Evolutionary conservation across 2,797 vertebrate genomes (phyloP).

Genomic region (Darevskia mixta): DNA sequence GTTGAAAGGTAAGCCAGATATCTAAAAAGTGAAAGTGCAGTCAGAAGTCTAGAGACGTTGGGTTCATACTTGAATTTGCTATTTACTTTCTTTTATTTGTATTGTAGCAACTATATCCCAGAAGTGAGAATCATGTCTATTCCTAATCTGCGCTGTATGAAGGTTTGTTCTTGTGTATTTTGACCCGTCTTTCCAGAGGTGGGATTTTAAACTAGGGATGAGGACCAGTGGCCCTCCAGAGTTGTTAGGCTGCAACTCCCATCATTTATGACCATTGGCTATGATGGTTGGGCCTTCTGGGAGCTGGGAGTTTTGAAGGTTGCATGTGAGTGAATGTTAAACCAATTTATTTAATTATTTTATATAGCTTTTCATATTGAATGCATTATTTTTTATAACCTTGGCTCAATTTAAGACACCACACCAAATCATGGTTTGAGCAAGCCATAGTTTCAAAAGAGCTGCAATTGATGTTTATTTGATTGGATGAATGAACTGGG

Average conservation of each 20-base stretch:
- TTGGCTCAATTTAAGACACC: background rate
- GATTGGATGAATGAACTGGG: background rate
- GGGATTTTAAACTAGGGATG: background rate
- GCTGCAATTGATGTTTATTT: background rate
- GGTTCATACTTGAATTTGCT: constrained; percentile 19
- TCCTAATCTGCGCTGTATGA: constrained; percentile 95
- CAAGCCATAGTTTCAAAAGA: background rate
- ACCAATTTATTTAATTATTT: background rate
- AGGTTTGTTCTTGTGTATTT: constrained; percentile 83
- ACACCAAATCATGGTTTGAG: background rate
- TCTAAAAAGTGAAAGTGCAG: background rate
- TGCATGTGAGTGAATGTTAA: background rate
- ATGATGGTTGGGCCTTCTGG: too few species aligned
- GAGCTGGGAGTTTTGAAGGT: background rate
- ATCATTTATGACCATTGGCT: too few species aligned
- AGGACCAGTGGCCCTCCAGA: too few species aligned
- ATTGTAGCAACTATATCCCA: constrained; percentile 95
- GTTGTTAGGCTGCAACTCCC: too few species aligned
- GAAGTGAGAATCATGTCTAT: constrained; percentile 99
- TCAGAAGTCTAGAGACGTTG: constrained; percentile 1
- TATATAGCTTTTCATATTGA: background rate
- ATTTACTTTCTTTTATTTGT: constrained; percentile 53
- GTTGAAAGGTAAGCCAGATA: background rate
- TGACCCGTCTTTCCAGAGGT: background rate
- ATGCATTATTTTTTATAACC: background rate